Evolutionary conservation across 2,888 invertebrate species (phyloP), one percentile per base, ranked within the genome.

Genomic region (Ennomos erosarius): DNA sequence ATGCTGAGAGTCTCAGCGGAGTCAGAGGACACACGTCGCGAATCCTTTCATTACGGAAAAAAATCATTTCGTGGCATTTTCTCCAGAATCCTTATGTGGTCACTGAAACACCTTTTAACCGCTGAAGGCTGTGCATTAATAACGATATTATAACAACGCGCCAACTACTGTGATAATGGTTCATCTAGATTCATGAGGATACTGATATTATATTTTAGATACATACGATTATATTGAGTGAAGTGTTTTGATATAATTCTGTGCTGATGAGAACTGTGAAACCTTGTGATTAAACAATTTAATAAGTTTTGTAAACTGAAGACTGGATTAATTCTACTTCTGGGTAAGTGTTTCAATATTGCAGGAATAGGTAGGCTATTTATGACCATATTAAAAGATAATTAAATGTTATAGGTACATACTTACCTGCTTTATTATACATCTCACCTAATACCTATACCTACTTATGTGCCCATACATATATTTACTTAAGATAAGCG

Each of bases 1-100:
- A 91, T 92, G 92, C 92, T 92, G 92, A 86, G 92, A 85, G 71
- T 78, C 87, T 91, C 91, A 85, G 90, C 90, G 84, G 84, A 87
- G 86, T 75, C 84, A 86, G 85, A 84, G 91, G 90, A 85, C 87
- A 82, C 90, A 90, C 84, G 90, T 84, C 87, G 91, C 88, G 91
- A 87, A 79, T 71, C 80, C 76, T 87, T 84, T 84, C 85, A 76
- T 75, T 79, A 79, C 86, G 83, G 82, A 78, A 87, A 87, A 89
- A 90, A 87, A 88, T 79, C 80, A 64, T 78, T 78, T 76, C 82
- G 88, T 84, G 87, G 87, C 82, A 82, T 79, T 83, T 82, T 76
- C 74, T 77, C 78, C 76, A 79, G 81, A 78, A 84, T 82, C 79
- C 83, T 77, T 68, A 86, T 84, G 86, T 78, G 78, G 72, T 69